phyloP scores from a whole-genome alignment of 2,888 invertebrate genomes.

The Altica lythri region DNA sequence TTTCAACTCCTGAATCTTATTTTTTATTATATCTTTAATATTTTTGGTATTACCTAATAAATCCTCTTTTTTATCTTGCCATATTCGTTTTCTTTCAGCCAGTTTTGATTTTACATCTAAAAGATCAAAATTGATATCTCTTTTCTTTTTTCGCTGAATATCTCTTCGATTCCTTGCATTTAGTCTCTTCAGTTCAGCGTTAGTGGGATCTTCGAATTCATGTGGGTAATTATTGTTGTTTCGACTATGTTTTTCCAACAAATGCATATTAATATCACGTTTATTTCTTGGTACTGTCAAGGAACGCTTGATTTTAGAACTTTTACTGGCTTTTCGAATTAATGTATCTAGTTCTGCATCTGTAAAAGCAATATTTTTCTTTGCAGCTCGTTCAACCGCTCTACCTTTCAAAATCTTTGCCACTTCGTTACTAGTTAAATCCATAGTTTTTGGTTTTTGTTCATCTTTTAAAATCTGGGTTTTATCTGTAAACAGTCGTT shows the following conservation, averaged over 20 bases:
- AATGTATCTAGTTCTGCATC: slow-evolving; percentile 48
- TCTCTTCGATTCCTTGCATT: not conserved
- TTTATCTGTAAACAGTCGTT: slow-evolving; percentile 24
- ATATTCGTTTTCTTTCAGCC: slow-evolving; percentile 24
- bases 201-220: not conserved
- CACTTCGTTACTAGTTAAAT: slow-evolving; percentile 42
- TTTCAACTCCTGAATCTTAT: slow-evolving; percentile 28
- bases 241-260: slow-evolving; percentile 26
- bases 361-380: slow-evolving; percentile 45
- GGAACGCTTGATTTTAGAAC: slow-evolving; percentile 33
- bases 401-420: slow-evolving; percentile 48
- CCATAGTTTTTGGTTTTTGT: slow-evolving; percentile 21
- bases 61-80: slow-evolving; percentile 33
- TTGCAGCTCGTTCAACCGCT: slow-evolving; percentile 45
- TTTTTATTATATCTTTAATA: slow-evolving; percentile 22
- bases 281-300: slow-evolving; percentile 21
- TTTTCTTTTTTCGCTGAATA: slow-evolving; percentile 4
- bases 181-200: not conserved
- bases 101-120: slow-evolving; percentile 25
- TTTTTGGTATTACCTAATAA: slow-evolving; percentile 26
- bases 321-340: slow-evolving; percentile 45
- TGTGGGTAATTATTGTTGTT: no score
- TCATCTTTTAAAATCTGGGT: slow-evolving; percentile 14
- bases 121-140: slow-evolving; percentile 13
- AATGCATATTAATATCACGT: slow-evolving; percentile 40